phyloP scores from a whole-genome alignment of 2,113 vertebrate species.

The Hippolais icterina region DNA sequence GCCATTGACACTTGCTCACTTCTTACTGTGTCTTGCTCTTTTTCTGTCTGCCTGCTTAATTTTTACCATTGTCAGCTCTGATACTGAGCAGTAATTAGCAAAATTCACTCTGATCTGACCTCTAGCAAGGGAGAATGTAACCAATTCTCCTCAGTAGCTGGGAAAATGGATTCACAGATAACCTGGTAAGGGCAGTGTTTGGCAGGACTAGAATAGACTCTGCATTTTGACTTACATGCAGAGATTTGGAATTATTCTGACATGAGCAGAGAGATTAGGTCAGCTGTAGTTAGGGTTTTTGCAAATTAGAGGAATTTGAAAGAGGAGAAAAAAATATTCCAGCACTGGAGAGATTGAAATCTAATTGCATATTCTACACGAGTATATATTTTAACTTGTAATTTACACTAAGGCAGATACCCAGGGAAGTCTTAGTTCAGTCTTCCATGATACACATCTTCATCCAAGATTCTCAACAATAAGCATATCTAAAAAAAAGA shows the following conservation, averaged over 20 bases:
- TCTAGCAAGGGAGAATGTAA: neutral
- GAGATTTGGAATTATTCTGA: conserved; percentile 40
- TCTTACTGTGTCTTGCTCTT: neutral
- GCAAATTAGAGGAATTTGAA: conserved; percentile 1
- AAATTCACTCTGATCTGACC: conserved; percentile 24
- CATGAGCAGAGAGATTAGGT: conserved; percentile 15
- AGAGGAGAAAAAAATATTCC: neutral
- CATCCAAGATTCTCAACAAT: neutral
- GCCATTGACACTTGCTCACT: neutral
- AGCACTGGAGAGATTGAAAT: neutral
- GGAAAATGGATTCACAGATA: neutral
- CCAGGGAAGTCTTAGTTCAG: neutral
- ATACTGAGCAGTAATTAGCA: conserved; percentile 22
- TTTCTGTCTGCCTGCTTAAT: neutral
- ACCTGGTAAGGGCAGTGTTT: neutral
- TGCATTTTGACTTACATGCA: neutral
- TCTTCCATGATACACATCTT: neutral
- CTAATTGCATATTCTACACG: neutral
- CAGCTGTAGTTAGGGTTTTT: conserved; percentile 8
- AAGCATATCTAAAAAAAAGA: neutral
- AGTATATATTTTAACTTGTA: neutral
- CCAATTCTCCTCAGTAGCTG: neutral
- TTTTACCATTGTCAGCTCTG: conserved; percentile 28
- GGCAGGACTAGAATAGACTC: neutral
- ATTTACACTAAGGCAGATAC: neutral